Base-by-base conservation (phyloP, 2,888 invertebrate species). In the Cecidostiba fungosa region DNA sequence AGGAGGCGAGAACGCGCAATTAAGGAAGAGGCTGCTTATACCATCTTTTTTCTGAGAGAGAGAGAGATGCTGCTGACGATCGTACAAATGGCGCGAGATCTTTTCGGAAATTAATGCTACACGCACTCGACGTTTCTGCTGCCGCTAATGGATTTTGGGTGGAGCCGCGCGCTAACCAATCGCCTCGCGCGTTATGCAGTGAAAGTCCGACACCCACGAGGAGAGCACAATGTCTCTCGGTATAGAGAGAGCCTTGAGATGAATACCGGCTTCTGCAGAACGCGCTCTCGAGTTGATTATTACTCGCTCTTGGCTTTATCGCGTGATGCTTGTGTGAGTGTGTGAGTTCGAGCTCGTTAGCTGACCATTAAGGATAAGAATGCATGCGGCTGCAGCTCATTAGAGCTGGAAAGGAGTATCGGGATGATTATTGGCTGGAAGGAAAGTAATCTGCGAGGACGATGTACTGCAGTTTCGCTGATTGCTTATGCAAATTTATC, bases 21-120 rank as follows among this genome's bases (percentile, higher is more conserved):
- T 91, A 91, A 85, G 85, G 76, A 23, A 39, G 66, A 59, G 12
- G 1, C 8, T 69, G 0, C 23, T 19, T 66, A 5, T n/a, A 5
- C 19, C 88, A n/a, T 87, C 81, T 85, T 84, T 87, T 85, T 87
- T 87, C 76, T 77, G 86, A 72, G 69, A 32, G 29, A 3, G 29
- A 16, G 14, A 4, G 19, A 16, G 72, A 19, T 72, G 72, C 72
- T 66, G 66, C 72, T 14, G 79, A 84, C 87, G 88, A 87, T 89
- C 89, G 89, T 89, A 90, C 90, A 90, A 91, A 92, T 91, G 90
- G 91, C 91, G 90, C 87, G 88, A 89, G 88, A 89, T 88, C 89
- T 91, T 91, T 91, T 91, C 91, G 90, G 89, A 91, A 91, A 92
- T 92, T 91, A 91, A 92, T 92, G 92, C 89, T 87, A 90, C 90